Evolutionary conservation across 1,140 invertebrate species (phyloP).

Genomic region (Drosophila seguyi): DNA sequence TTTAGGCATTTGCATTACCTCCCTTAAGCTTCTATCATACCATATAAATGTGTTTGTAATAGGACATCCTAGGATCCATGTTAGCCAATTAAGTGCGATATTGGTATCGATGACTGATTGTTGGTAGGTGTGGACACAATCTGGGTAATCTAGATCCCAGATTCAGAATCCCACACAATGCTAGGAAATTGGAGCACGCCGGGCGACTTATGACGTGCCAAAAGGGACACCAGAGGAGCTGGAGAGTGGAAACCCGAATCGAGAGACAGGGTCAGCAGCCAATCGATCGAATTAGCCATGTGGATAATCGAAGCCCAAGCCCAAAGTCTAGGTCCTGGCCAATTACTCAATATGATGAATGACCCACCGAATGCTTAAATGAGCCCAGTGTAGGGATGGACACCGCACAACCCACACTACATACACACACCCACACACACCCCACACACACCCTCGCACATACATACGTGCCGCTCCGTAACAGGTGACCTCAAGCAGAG

Average conservation of each 20-base stretch:
- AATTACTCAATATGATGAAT: slow-evolving; percentile 55
- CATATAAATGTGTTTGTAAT: too few relatives aligned
- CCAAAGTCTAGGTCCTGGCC: slow-evolving; percentile 19
- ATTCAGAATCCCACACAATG: background rate
- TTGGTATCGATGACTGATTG: background rate
- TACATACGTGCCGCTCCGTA: slow-evolving; percentile 13
- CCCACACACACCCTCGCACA: background rate
- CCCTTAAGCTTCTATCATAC: too few relatives aligned
- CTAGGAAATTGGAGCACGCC: background rate
- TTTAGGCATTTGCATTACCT: background rate
- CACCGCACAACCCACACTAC: background rate
- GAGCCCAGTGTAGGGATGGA: slow-evolving; percentile 5
- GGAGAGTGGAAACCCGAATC: background rate
- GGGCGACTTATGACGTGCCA: background rate
- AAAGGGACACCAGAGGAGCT: background rate
- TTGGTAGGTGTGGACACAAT: background rate
- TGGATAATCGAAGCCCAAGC: slow-evolving; percentile 35
- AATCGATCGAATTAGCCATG: slow-evolving; percentile 38
- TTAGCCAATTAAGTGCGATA: background rate
- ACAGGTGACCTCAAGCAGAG: slow-evolving; percentile 57
- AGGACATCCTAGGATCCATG: background rate
- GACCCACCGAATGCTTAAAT: slow-evolving; percentile 28
- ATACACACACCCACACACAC: background rate
- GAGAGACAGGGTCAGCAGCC: slow-evolving; percentile 18
- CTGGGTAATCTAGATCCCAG: background rate